These are phyloP conservation scores for Bathynomus jamesi DNA, from an alignment of 1,140 invertebrate genomes.

Conservation along the genomic window DNA sequence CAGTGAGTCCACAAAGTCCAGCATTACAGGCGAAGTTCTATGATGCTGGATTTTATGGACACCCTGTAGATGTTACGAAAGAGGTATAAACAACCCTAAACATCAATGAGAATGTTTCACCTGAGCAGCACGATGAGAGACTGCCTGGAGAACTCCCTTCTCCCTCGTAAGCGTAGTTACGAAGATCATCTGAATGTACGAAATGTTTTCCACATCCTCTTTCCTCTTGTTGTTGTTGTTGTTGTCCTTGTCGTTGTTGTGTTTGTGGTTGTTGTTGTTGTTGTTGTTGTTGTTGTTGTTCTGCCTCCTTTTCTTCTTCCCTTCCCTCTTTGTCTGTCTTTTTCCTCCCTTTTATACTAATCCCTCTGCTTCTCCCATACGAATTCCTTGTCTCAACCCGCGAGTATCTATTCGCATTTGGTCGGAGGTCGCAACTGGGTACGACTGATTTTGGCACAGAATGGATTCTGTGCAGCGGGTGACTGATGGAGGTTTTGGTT, in stretches of 20 bases:
- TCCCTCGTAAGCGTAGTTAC: conserved; percentile 51
- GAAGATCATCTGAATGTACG: conserved; percentile 48
- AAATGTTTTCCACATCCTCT: background rate
- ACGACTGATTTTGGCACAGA: background rate
- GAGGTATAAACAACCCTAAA: too few relatives aligned
- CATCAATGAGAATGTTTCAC: too few relatives aligned
- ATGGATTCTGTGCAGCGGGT: background rate
- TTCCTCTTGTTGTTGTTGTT: background rate
- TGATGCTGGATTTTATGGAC: too few relatives aligned
- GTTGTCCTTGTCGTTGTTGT: background rate
- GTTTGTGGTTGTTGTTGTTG: background rate
- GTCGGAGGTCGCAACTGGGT: background rate
- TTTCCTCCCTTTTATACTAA: background rate
- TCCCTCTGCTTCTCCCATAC: background rate
- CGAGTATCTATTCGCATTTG: background rate
- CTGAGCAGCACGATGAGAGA: conserved; percentile 47
- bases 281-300: background rate
- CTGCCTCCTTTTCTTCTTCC: background rate
- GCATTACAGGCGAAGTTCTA: too few relatives aligned
- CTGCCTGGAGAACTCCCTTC: conserved; percentile 48
- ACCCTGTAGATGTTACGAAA: too few relatives aligned
- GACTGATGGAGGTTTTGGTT: background rate
- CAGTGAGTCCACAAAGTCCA: too few relatives aligned
- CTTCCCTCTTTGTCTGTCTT: background rate
- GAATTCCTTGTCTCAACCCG: background rate